Evolutionary conservation across 2,888 invertebrate genomes (phyloP).

Genomic region (Boloria euphrosyne): DNA sequence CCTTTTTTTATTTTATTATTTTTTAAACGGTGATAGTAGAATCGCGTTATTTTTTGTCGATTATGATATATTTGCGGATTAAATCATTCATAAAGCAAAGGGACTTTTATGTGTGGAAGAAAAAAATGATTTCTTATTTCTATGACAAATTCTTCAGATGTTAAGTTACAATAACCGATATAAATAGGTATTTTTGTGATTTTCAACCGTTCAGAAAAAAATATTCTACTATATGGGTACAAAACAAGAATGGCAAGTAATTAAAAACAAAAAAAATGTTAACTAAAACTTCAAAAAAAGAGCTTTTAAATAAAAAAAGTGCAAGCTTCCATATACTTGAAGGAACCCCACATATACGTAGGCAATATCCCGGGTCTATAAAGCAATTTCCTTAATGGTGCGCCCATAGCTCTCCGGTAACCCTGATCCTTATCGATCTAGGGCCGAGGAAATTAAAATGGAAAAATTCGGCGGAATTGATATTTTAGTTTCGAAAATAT

Average conservation of each 20-base stretch:
- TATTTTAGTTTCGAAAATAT: slow-evolving; percentile 10
- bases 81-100: not conserved
- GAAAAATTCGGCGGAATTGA: slow-evolving; percentile 28
- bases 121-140: too few species aligned
- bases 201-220: not conserved
- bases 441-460: slow-evolving; percentile 38
- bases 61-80: slow-evolving; percentile 1
- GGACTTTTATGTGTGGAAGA: too few species aligned
- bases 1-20: slow-evolving; percentile 37
- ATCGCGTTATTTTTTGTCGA: not conserved
- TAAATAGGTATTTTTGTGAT: not conserved
- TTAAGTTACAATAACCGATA: too few species aligned
- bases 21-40: slow-evolving; percentile 31
- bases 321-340: slow-evolving; percentile 14
- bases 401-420: slow-evolving; percentile 56
- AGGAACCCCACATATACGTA: slow-evolving; percentile 30
- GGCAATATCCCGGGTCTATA: slow-evolving; percentile 54
- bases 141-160: not conserved
- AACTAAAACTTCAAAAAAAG: not conserved
- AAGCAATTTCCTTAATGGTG: slow-evolving; percentile 78
- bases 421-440: slow-evolving; percentile 52
- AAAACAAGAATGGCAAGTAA: not conserved
- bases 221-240: too few species aligned
- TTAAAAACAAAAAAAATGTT: not conserved
- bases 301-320: not conserved